Evolutionary conservation across 2,113 vertebrate genomes (phyloP).

Genomic region (Menura novaehollandiae): DNA sequence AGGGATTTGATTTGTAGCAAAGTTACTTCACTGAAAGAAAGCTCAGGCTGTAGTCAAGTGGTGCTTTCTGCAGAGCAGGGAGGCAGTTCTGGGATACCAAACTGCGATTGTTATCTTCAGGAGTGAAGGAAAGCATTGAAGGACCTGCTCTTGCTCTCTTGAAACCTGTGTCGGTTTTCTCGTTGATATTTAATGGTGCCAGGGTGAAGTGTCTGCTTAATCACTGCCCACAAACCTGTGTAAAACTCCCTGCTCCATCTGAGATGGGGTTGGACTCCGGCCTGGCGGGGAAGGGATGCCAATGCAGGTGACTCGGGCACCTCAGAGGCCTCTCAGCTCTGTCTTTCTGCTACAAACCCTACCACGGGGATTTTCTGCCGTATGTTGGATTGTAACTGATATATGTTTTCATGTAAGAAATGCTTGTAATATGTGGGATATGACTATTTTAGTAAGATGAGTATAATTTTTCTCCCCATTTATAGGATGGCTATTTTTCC

Average conservation of each 20-base stretch:
- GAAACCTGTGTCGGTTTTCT: not conserved
- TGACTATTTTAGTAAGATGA: constrained; percentile 11
- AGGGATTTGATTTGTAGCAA: not conserved
- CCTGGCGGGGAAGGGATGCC: not conserved
- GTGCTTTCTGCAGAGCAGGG: not conserved
- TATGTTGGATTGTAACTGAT: not conserved
- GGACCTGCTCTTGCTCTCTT: not conserved
- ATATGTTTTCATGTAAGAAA: not conserved
- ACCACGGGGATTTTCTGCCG: not conserved
- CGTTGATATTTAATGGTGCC: not conserved
- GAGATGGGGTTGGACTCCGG: not conserved
- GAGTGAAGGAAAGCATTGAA: too few relatives aligned
- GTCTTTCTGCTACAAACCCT: not conserved
- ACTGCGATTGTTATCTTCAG: not conserved
- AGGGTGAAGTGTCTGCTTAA: not conserved
- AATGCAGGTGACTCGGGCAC: not conserved
- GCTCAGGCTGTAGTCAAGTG: fast-evolving
- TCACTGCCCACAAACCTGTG: not conserved
- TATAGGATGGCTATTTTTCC: constrained; percentile 90
- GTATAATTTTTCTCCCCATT: constrained; percentile 38
- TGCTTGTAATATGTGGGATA: not conserved
- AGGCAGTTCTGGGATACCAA: not conserved
- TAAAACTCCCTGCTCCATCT: not conserved
- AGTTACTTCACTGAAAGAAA: not conserved
- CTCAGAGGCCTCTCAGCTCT: not conserved